These are phyloP conservation scores for Heliconius erato DNA, from an alignment of 2,888 invertebrate species.

Conservation along the genomic window DNA sequence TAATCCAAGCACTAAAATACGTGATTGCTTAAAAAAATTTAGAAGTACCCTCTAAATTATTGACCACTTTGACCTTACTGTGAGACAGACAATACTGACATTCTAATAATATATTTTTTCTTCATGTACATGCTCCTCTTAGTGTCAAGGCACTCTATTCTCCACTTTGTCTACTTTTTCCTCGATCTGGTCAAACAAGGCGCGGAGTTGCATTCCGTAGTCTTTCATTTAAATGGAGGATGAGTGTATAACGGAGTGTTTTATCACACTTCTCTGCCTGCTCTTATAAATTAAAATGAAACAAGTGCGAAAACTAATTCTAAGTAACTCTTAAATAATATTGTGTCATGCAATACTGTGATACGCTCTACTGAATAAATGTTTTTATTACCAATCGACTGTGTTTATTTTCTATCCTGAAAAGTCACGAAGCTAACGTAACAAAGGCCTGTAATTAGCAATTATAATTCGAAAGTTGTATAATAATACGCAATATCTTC, in stretches of 20 bases:
- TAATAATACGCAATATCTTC: neutral
- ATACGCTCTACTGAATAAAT: slow-evolving; percentile 5
- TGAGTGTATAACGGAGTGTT: too few relatives aligned
- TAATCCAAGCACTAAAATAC: neutral
- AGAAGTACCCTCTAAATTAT: neutral
- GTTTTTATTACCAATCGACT: slow-evolving; percentile 11
- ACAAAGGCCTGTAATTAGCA: neutral
- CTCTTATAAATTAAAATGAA: neutral
- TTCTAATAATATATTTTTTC: neutral
- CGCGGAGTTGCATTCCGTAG: too few relatives aligned
- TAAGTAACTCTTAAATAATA: neutral
- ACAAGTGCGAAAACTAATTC: neutral
- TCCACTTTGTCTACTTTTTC: too few relatives aligned
- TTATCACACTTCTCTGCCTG: too few relatives aligned
- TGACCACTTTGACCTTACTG: neutral
- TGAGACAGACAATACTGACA: neutral
- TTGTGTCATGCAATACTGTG: slow-evolving; percentile 2
- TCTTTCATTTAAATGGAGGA: too few relatives aligned
- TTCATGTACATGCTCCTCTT: too few relatives aligned
- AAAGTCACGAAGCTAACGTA: neutral
- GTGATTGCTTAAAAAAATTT: neutral
- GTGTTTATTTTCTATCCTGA: neutral
- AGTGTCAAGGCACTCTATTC: too few relatives aligned
- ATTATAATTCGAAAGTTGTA: slow-evolving; percentile 5
- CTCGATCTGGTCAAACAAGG: too few relatives aligned